Evolutionary conservation across 2,888 invertebrate genomes (phyloP).

Genomic region (Drosophila anomelani): DNA sequence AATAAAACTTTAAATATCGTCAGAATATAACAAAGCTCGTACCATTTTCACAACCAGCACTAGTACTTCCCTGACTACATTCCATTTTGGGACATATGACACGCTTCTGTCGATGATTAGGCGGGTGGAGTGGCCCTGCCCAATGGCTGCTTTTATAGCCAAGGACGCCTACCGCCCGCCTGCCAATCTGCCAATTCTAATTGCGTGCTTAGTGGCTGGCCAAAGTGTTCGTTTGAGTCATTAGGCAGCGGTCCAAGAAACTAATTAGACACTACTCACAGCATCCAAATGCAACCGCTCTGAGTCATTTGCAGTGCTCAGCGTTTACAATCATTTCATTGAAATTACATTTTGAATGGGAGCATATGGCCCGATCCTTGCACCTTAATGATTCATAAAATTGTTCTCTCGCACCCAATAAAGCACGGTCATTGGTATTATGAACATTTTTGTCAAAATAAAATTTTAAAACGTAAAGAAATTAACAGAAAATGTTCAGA

Average conservation of each 20-base stretch:
- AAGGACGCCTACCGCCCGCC: constrained; percentile 26
- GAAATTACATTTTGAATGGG: constrained; percentile 26
- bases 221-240: constrained; percentile 58
- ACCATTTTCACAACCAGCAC: not conserved
- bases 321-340: constrained; percentile 45
- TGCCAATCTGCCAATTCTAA: constrained; percentile 61
- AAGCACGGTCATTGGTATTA: constrained; percentile 43
- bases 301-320: constrained; percentile 65
- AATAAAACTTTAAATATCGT: not conserved
- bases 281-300: constrained; percentile 34
- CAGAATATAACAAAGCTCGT: not conserved
- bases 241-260: constrained; percentile 44
- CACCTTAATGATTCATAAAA: constrained; percentile 70
- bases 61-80: not conserved
- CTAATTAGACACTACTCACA: constrained; percentile 61
- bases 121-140: constrained; percentile 11
- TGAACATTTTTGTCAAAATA: constrained; percentile 39
- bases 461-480: constrained; percentile 12
- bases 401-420: constrained; percentile 46
- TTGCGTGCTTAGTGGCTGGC: constrained; percentile 49
- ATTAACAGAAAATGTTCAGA: constrained; percentile 7
- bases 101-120: constrained; percentile 46
- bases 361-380: constrained; percentile 31
- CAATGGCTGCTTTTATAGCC: constrained; percentile 4
- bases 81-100: constrained; percentile 23